phyloP scores from a whole-genome alignment of 2,888 invertebrate species.

The Aspidapion aeneum region DNA sequence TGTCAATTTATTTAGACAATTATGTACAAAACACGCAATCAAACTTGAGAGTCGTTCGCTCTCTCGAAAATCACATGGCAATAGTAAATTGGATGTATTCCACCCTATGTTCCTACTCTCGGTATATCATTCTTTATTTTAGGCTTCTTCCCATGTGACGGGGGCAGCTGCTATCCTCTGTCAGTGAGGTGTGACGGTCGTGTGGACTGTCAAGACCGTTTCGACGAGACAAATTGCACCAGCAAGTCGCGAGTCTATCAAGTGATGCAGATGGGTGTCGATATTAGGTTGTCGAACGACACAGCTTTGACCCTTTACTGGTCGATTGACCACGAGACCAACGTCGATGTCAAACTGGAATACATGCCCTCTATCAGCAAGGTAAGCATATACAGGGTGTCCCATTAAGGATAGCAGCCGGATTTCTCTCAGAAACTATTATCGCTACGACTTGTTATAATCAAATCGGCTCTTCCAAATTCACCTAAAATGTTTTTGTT shows the following conservation, averaged over 20 bases:
- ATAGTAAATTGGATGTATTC: no score
- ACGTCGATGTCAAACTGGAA: conserved; percentile 50
- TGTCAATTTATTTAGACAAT: no score
- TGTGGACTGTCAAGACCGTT: conserved; percentile 69
- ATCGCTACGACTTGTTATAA: no score
- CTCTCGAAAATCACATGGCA: no score
- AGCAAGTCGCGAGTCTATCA: conserved; percentile 46
- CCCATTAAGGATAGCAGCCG: no score
- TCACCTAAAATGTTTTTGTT: no score
- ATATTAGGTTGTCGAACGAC: conserved; percentile 56
- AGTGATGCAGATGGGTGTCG: conserved; percentile 60
- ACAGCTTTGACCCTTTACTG: conserved; percentile 64
- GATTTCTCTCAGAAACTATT: no score
- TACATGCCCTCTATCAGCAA: conserved; percentile 65
- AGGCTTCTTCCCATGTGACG: conserved; percentile 57
- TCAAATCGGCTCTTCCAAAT: no score
- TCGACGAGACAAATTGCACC: conserved; percentile 67
- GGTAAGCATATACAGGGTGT: no score
- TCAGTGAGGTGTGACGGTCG: conserved; percentile 63
- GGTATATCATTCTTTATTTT: neutral
- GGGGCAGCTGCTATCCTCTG: conserved; percentile 57
- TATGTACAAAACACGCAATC: no score
- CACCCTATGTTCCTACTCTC: no score
- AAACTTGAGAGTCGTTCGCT: no score
- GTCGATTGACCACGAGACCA: conserved; percentile 51